A percentile compares a stretch with the other conserved stretches of the same genome.
phyloP scores from a whole-genome alignment of 2,888 invertebrate genomes.

The Ophonus ardosiacus region DNA sequence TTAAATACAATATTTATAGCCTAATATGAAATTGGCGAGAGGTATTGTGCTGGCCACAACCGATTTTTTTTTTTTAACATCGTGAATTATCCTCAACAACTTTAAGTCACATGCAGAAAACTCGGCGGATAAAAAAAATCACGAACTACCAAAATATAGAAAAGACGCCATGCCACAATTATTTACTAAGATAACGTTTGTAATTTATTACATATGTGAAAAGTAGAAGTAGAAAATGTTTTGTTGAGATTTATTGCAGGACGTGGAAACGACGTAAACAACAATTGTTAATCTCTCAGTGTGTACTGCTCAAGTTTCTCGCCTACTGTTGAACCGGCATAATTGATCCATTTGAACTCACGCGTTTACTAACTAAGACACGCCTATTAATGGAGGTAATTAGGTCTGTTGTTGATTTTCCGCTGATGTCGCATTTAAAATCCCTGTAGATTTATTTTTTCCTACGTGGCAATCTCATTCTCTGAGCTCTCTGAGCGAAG shows the following conservation, averaged over 20 bases:
- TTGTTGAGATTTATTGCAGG: background rate
- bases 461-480: background rate
- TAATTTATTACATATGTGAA: background rate
- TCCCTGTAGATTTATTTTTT: background rate
- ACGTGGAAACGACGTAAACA: background rate
- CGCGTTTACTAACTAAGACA: conserved; percentile 40
- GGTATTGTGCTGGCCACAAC: too few relatives aligned
- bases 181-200: background rate
- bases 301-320: background rate
- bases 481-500: background rate
- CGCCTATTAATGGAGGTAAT: conserved; percentile 48
- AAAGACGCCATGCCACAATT: background rate
- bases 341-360: background rate
- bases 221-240: background rate
- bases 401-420: conserved; percentile 46
- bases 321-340: background rate
- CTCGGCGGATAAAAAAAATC: too few relatives aligned
- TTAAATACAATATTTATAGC: too few relatives aligned
- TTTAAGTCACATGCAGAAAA: too few relatives aligned
- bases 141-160: background rate
- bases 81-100: too few relatives aligned
- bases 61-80: too few relatives aligned
- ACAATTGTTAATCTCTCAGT: background rate
- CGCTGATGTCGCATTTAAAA: conserved; percentile 27
- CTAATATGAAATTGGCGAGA: too few relatives aligned